Base-by-base conservation (phyloP, 2,113 vertebrate genomes). In the Psophia crepitans region DNA sequence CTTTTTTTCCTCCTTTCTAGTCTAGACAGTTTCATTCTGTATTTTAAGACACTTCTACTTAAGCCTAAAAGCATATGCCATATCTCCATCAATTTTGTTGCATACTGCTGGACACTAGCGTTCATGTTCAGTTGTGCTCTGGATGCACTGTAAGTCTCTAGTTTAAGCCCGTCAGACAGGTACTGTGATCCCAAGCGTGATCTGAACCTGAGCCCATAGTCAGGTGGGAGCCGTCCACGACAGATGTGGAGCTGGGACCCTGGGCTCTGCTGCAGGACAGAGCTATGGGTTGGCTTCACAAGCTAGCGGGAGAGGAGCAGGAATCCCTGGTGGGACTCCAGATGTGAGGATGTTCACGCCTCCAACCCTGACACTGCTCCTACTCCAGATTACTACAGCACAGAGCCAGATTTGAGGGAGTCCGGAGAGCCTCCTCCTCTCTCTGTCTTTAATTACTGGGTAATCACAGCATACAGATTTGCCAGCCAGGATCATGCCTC, bases 101-200 rank as follows among this genome's bases (percentile, higher is more conserved):
- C 8, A 2, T 35, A 1, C 18, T 1, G 1, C 28, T 64, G 57
- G 27, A 37, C 70, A 56, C 13, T 0, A 0, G 19, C 1, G 0
- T 14, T n/a, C 46, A 44, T 48, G 48, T 60, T 27, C 51, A 56
- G 35, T 15, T 14, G 14, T 9, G 41, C 28, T 16, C 46, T 26
- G 69, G 41, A 37, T 28, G 48, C 53, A 43, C 20, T 11, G 13
- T 14, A 20, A 51, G 48, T 19, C 19, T 21, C 39, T 27, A 6
- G 20, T 46, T 61, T 13, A 33, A 68, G 26, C 48, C 49, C 0
- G 0, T 5, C 70, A 74, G 58, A 7, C 1, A 26, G 51, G 8
- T 14, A 13, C n/a, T 32, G 27, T 9, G 35, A 65, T 35, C 39
- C 58, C 8, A 14, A 5, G 14, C 23, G 41, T 61, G 75, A 57